Conservation (phyloP, 2,797 vertebrate genomes). For the Cirrhinus molitorella region DNA sequence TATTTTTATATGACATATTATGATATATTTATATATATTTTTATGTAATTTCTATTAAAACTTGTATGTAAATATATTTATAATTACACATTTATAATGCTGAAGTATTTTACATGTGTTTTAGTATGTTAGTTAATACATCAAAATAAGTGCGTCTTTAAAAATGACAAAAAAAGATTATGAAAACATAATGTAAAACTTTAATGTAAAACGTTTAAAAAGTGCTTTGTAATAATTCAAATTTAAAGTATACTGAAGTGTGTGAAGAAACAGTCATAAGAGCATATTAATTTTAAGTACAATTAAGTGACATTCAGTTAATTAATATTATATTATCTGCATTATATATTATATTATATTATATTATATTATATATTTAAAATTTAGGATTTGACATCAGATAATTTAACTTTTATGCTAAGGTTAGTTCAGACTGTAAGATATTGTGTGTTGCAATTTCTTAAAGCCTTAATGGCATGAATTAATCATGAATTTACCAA, state of each 20-base stretch:
- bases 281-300: neutral
- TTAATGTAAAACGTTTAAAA: neutral
- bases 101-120: constrained; percentile 5
- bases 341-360: no score
- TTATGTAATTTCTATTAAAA: neutral
- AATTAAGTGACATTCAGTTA: neutral
- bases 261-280: neutral
- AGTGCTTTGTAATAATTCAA: neutral
- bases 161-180: neutral
- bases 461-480: no score
- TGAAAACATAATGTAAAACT: neutral
- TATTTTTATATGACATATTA: no score
- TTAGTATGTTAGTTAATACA: neutral
- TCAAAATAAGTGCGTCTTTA: neutral
- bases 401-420: no score
- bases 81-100: neutral
- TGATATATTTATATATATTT: no score
- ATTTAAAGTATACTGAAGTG: neutral
- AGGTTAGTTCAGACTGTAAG: no score
- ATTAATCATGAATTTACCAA: no score
- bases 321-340: neutral
- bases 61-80: neutral
- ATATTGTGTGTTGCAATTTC: no score
- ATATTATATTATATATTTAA: no score
- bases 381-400: no score